Base-by-base conservation (phyloP, 2,888 invertebrate genomes). In the Nesidiocoris tenuis region DNA sequence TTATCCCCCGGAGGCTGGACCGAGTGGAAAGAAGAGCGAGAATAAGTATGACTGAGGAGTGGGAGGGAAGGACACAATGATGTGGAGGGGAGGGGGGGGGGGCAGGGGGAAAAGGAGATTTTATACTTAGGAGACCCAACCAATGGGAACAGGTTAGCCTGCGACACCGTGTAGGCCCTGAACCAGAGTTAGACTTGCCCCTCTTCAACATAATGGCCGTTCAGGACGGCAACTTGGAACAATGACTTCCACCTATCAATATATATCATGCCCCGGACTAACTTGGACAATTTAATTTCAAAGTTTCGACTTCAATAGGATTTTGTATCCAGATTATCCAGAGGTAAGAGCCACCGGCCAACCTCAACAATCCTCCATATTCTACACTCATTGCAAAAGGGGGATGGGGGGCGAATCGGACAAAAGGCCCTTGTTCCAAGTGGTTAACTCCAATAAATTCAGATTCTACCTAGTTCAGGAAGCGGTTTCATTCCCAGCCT, bases 271-370 rank as follows among this genome's bases (percentile, higher is more conserved):
- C 72, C 72, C 63, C 54, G 22, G 63, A 72, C 61, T 54, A 72
- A 72, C 72, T 72, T 55, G 72, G 72, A 64, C 63, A 39, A 72
- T 72, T 72, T 72, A 72, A 72, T 72, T 72, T 72, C 72, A 72
- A 72, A 72, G 72, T 72, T 72, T 72, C 63, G 63, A 72, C 64
- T 72, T 23, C 63, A 61, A 61, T 63, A 63, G 72, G 72, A 72
- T 72, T 72, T 72, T 72, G 72, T 72, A 64, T 63, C 72, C 54
- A 72, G 72, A 72, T 72, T 63, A 72, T 72, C 72, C 63, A n/a
- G 21, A 39, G 39, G 39, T 39, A 39, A 12, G 12, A 39, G 39
- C 3, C 16, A n/a, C 25, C 22, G 22, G 5, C 70, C 70, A 21
- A 57, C 57, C 12, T 59, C n/a, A 59, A 59, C n/a, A n/a, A 59